Conservation (phyloP, 2,888 invertebrate species). For the Pandemis cinnamomeana region DNA sequence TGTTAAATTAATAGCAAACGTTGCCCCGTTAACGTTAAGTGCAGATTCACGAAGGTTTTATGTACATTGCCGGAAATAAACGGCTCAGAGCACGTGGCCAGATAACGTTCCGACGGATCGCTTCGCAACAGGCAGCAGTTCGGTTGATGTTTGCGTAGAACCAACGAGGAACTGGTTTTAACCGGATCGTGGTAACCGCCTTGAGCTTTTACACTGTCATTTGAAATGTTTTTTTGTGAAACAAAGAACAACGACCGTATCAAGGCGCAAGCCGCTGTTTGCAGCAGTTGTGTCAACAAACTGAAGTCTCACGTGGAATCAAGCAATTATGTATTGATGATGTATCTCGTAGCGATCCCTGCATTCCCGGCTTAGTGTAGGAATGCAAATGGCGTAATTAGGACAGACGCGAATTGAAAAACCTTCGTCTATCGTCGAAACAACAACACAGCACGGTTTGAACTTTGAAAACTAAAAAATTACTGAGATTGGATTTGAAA, state of each 20-base stretch:
- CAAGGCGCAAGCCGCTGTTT: too few species aligned
- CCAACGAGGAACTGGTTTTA: constrained; percentile 9
- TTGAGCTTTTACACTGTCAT: neutral
- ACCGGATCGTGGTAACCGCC: constrained; percentile 14
- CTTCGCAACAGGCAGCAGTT: constrained; percentile 6
- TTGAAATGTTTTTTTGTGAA: constrained; percentile 5
- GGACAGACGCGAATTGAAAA: too few species aligned
- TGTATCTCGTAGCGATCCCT: too few species aligned
- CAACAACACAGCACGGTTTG: too few species aligned
- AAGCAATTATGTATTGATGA: too few species aligned
- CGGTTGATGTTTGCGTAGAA: constrained; percentile 13
- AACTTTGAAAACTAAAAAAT: too few species aligned
- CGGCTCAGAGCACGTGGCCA: neutral
- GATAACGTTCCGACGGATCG: constrained; percentile 23
- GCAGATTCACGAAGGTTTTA: constrained; percentile 13
- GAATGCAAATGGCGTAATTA: too few species aligned
- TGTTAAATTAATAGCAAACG: neutral
- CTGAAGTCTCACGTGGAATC: too few species aligned
- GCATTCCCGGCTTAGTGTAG: too few species aligned
- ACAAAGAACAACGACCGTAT: neutral
- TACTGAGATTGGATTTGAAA: too few species aligned
- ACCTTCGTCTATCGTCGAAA: too few species aligned
- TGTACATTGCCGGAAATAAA: constrained; percentile 30
- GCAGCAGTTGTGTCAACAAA: neutral
- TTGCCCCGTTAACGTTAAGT: neutral